These are phyloP conservation scores for Sebastes aleutianus DNA, from an alignment of 2,797 vertebrate genomes.

Conservation along the genomic window DNA sequence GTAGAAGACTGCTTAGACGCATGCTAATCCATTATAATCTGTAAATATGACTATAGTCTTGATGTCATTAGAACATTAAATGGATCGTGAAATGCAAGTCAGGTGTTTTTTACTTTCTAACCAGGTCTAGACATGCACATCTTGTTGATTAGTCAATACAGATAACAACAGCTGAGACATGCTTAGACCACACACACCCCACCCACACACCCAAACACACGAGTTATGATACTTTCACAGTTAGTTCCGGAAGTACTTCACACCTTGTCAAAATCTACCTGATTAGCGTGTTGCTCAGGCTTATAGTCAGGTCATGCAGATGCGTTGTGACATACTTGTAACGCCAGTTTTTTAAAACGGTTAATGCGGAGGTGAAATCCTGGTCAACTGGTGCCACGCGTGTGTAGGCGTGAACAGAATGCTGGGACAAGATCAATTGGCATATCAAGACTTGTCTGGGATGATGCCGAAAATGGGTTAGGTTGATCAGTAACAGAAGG, in stretches of 20 bases:
- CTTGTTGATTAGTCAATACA: conserved; percentile 10
- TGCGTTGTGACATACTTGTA: conserved; percentile 14
- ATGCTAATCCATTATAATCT: not conserved
- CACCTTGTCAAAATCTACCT: conserved; percentile 28
- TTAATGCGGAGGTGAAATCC: conserved; percentile 1
- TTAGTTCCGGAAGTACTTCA: not conserved
- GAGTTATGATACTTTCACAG: not conserved
- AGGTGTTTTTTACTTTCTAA: conserved; percentile 9
- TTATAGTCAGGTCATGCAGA: conserved; percentile 34
- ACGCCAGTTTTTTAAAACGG: not conserved
- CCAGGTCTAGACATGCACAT: conserved; percentile 14
- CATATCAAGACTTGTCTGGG: conserved; percentile 39
- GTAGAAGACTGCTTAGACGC: not conserved
- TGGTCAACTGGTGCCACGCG: not conserved
- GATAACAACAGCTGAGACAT: conserved; percentile 36
- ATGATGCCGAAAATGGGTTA: not conserved
- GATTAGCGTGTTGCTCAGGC: conserved; percentile 50
- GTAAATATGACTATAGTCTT: not conserved
- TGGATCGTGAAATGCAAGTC: conserved; percentile 3
- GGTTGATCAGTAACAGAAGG: not conserved
- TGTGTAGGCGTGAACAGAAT: not conserved
- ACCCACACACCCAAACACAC: not conserved
- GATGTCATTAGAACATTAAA: not conserved
- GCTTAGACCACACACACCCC: conserved; percentile 7
- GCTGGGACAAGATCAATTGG: not conserved